phyloP scores from a whole-genome alignment of 2,797 vertebrate genomes.

The Periophthalmus magnuspinnatus region DNA sequence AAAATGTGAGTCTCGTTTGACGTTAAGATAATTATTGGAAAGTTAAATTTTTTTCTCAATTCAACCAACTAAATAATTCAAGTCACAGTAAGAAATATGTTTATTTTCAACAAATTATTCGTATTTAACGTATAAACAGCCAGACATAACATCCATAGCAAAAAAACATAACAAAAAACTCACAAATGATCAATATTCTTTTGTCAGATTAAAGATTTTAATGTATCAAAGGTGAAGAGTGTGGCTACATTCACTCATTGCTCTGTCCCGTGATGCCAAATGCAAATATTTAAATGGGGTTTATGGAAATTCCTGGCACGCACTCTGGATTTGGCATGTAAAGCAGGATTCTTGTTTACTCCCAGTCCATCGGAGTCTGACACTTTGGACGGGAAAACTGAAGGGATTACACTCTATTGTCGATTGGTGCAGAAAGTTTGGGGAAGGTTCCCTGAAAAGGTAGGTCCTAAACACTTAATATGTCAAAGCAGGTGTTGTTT shows the following conservation, averaged over 20 bases:
- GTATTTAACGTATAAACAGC: too few species aligned
- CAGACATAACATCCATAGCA: too few species aligned
- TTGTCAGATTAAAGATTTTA: conserved; percentile 2
- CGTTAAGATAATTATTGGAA: neutral
- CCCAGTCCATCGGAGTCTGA: conserved; percentile 43
- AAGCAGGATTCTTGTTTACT: conserved; percentile 73
- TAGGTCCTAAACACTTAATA: conserved; percentile 32
- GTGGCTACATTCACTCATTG: conserved; percentile 27
- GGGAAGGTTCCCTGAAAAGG: conserved; percentile 45
- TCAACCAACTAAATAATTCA: too few species aligned
- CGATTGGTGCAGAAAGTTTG: neutral
- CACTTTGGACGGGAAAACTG: conserved; percentile 24
- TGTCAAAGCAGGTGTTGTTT: neutral
- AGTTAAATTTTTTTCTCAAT: too few species aligned
- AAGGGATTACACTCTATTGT: conserved; percentile 21
- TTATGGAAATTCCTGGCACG: conserved; percentile 83
- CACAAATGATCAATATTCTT: neutral
- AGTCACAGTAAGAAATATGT: too few species aligned
- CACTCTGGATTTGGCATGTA: conserved; percentile 81
- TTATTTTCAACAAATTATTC: too few species aligned
- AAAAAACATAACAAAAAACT: neutral
- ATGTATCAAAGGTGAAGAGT: conserved; percentile 8
- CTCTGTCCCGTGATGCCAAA: conserved; percentile 59
- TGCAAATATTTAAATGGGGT: conserved; percentile 83
- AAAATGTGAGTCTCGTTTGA: neutral